These are phyloP conservation scores for Cosmorhoe ocellata DNA, from an alignment of 2,888 invertebrate species.

Conservation along the genomic window DNA sequence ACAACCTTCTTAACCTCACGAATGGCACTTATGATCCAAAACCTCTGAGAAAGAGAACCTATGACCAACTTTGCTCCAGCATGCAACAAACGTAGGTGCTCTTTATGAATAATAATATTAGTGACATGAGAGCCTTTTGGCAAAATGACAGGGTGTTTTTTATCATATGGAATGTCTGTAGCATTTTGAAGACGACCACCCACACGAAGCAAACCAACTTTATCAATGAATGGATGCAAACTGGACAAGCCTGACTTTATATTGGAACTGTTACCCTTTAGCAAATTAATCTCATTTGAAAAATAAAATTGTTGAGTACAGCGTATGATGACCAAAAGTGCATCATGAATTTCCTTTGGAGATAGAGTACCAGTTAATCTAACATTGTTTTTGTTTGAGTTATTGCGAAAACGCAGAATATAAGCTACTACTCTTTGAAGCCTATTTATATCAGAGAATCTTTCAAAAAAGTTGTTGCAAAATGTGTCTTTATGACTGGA, in stretches of 20 bases:
- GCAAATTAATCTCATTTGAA: background rate
- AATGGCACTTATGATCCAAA: conserved; percentile 1
- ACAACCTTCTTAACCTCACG: conserved; percentile 15
- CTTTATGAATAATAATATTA: background rate
- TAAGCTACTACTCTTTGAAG: conserved; percentile 2
- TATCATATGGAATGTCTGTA: conserved; percentile 6
- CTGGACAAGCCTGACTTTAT: conserved; percentile 2
- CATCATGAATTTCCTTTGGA: background rate
- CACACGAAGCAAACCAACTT: background rate
- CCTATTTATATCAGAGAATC: background rate
- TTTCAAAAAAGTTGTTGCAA: background rate
- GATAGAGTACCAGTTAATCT: background rate
- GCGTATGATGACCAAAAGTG: background rate
- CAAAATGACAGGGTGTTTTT: conserved; percentile 12
- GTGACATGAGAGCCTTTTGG: conserved; percentile 2
- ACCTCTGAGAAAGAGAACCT: conserved; percentile 1
- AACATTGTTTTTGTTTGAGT: background rate
- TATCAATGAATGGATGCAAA: conserved; percentile 1
- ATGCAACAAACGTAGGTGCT: background rate
- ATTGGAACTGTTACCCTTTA: background rate
- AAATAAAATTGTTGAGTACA: background rate
- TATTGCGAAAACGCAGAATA: conserved; percentile 3
- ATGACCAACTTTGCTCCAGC: conserved; percentile 1
- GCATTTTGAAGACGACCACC: conserved; percentile 7
- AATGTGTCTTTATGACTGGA: background rate